Conservation (phyloP, 2,888 invertebrate genomes). For the Tenthredo amoena region DNA sequence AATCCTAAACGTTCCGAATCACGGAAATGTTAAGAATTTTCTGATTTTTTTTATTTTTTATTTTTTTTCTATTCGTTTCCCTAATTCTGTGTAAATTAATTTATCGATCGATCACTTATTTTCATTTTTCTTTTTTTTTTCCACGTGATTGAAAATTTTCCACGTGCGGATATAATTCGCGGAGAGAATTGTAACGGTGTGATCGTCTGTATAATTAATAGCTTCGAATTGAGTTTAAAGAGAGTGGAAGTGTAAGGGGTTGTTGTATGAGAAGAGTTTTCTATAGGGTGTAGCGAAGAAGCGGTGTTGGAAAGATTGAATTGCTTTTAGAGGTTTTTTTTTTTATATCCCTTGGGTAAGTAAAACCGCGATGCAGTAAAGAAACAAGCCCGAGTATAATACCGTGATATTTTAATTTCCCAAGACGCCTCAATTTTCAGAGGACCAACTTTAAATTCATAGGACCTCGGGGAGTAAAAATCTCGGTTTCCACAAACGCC, state of each 20-base stretch:
- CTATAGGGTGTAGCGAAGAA: background rate
- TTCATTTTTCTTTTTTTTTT: too few species aligned
- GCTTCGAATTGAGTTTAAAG: background rate
- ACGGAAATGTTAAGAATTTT: too few species aligned
- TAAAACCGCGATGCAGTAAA: constrained; percentile 21
- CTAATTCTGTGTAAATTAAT: too few species aligned
- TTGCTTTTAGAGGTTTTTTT: constrained; percentile 35
- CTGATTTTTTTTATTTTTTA: too few species aligned
- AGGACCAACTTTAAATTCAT: constrained; percentile 46
- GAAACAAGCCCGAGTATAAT: constrained; percentile 8
- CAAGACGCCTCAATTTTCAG: constrained; percentile 48
- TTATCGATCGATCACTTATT: too few species aligned
- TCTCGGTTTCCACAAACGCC: constrained; percentile 5
- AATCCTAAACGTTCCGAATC: too few species aligned
- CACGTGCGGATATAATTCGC: too few species aligned
- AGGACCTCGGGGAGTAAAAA: constrained; percentile 34
- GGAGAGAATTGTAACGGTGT: background rate
- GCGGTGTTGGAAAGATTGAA: constrained; percentile 24
- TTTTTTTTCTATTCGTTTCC: too few species aligned
- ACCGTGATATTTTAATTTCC: constrained; percentile 51
- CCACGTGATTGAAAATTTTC: too few species aligned
- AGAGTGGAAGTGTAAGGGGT: background rate
- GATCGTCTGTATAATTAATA: constrained; percentile 26
- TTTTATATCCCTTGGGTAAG: constrained; percentile 24
- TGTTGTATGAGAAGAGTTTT: background rate